Base-by-base conservation (phyloP, 2,113 vertebrate species). In the Puntigrus tetrazona region DNA sequence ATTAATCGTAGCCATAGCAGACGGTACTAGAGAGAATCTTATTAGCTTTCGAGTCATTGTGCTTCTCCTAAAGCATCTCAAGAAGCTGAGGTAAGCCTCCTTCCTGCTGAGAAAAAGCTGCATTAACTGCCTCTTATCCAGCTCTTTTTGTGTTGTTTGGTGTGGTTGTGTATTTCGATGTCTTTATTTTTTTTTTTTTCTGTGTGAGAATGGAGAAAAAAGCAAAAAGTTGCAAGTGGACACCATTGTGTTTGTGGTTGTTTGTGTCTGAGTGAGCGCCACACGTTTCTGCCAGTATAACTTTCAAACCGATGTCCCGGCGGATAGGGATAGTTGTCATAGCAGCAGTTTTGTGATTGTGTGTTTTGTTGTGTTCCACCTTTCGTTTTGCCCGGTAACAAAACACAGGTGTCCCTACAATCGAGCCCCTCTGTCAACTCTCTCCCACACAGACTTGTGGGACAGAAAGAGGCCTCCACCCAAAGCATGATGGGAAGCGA, bases 401-500 rank as follows among this genome's bases (percentile, higher is more conserved):
- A 85, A 85, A 87, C 43, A 67, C 86, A 85, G 67, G 72, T 73
- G 83, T 85, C 81, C 75, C 34, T 83, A 67, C 84, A 83, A 89
- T 89, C 81, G 75, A 74, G 41, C 22, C 76, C n/a, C 83, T n/a
- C 27, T 82, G 38, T 67, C 47, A 25, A n/a, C n/a, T 67, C 38
- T 57, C 76, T 82, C 84, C 25, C 72, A 55, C 79, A 70, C 43
- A 70, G 27, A 82, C 27, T 31, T 70, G 11, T 52, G 79, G 65
- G 79, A 70, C 65, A 55, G 61, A 70, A 55, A 55, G 79, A 55
- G 29, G 79, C 11, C 61, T 82, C 61, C 79, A 38, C 79, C 83
- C 77, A 31, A 50, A 41, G 50, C 85, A 43, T 36, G 45, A 79
- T 36, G 41, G 47, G 45, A 69, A 43, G 41, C 18, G 45, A 74